Conservation (phyloP, 2,113 vertebrate species). For the Perognathus longimembris region DNA sequence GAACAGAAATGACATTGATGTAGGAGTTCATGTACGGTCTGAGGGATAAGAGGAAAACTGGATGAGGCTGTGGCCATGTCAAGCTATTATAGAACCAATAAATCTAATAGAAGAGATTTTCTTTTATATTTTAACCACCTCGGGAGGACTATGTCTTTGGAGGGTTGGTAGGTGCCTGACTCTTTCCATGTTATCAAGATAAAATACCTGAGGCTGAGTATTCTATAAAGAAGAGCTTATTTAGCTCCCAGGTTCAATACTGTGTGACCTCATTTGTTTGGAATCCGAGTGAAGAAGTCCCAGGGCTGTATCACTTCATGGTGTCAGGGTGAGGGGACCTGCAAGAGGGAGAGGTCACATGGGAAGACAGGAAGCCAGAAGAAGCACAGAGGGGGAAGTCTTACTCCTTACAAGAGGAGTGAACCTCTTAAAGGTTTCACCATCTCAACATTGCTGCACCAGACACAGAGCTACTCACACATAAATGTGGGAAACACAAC, state of each 20-base stretch:
- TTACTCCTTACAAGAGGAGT: neutral
- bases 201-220: neutral
- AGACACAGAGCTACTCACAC: neutral
- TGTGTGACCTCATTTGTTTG: neutral
- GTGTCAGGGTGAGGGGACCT: neutral
- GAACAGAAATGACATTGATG: neutral
- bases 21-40: neutral
- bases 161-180: neutral
- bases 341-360: neutral
- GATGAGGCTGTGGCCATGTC: neutral
- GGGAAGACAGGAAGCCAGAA: neutral
- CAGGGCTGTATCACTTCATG: neutral
- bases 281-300: neutral
- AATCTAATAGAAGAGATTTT: neutral
- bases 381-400: neutral
- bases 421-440: neutral
- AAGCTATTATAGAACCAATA: neutral
- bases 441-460: neutral
- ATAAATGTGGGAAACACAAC: neutral
- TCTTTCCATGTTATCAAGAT: neutral
- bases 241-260: neutral
- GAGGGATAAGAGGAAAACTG: neutral
- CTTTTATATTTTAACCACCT: neutral
- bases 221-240: neutral
- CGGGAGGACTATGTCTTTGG: slow-evolving; percentile 12